Base-by-base conservation (phyloP, 2,888 invertebrate species). In the Conchocele bisecta region DNA sequence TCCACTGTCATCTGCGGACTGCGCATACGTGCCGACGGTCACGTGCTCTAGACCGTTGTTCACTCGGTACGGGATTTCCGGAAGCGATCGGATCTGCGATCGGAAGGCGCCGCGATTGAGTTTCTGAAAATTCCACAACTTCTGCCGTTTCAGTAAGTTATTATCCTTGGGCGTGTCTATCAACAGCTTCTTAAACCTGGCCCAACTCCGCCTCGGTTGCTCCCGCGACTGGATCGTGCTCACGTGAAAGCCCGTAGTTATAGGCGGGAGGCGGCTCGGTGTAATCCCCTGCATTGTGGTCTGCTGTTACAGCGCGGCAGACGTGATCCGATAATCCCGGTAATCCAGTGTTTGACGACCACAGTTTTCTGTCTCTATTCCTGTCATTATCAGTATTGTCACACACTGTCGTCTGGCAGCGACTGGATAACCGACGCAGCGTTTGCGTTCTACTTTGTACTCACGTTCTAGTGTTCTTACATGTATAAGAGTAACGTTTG, bases 71-170 rank as follows among this genome's bases (percentile, higher is more conserved):
- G 77, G 77, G n/a, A 77, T 77, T 29, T 77, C 77, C 33, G 77
- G 77, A 33, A 77, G 44, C 26, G 77, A 77, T 24, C 65, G 17
- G 9, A 77, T 33, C 28, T 77, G 73, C n/a, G 77, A 74, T 11
- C 77, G 59, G 37, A 77, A 77, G 1, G 77, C 77, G 3, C 77
- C 77, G 1, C 77, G 66, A 37, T 77, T 77, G 22, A 77, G 13
- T 42, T 77, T 77, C 31, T 77, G 77, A 46, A 77, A 77, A 33
- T 77, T 73, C 77, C 77, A 77, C 6, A 77, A 58, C 35, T 73
- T 77, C 29, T 77, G 77, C 20, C 77, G 44, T 35, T 77, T 67
- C 17, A 77, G 46, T 17, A 77, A 51, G 22, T 77, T 63, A 1
- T 63, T 60, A 41, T 77, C 77, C 44, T 57, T 77, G 26, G 77